Evolutionary conservation across 2,113 vertebrate species (phyloP).

Genomic region (Hoplias malabaricus): DNA sequence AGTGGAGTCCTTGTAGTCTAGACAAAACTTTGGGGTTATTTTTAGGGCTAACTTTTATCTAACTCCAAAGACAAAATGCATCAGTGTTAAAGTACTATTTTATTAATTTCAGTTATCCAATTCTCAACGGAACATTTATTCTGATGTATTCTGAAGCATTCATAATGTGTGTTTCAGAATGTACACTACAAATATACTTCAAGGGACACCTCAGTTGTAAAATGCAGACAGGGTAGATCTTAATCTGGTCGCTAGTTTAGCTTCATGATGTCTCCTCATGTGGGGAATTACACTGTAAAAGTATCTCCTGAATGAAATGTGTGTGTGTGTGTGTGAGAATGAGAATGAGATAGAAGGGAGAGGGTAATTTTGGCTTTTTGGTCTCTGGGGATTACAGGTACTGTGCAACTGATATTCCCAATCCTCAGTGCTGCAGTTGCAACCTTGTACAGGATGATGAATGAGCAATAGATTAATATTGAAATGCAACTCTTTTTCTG

Average conservation of each 20-base stretch:
- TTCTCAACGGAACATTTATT: neutral
- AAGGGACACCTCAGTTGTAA: neutral
- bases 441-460: neutral
- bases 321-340: neutral
- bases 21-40: constrained; percentile 27
- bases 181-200: neutral
- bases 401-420: neutral
- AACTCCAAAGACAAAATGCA: neutral
- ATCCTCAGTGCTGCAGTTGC: neutral
- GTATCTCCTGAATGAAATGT: neutral
- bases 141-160: neutral
- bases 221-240: neutral
- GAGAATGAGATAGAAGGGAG: neutral
- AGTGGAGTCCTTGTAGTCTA: constrained; percentile 12
- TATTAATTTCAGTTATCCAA: neutral
- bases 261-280: neutral
- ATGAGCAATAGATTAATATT: neutral
- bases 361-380: neutral
- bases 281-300: neutral
- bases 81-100: neutral
- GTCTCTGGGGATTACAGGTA: neutral
- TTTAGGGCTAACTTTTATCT: neutral
- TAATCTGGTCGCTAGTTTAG: neutral
- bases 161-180: neutral
- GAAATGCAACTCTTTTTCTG: neutral